phyloP scores from a whole-genome alignment of 2,113 vertebrate genomes.

The Misgurnus mizolepis region DNA sequence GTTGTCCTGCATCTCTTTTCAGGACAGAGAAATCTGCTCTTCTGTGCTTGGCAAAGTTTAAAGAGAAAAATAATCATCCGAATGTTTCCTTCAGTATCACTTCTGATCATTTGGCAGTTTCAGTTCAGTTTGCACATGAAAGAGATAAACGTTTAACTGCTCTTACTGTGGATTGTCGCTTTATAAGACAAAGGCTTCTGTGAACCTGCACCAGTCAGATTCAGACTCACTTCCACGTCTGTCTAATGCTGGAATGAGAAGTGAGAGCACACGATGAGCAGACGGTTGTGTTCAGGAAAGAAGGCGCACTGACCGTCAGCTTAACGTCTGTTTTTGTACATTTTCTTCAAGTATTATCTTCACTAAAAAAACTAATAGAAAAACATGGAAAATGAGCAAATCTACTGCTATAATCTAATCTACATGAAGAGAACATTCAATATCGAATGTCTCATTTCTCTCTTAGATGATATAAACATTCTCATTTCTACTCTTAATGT shows the following conservation, averaged over 20 bases:
- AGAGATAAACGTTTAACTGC: conserved; percentile 55
- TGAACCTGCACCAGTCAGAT: conserved; percentile 69
- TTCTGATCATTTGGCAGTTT: conserved; percentile 73
- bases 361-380: conserved; percentile 46
- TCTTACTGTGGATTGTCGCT: conserved; percentile 82
- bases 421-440: conserved; percentile 52
- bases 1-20: too few species aligned
- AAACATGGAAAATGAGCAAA: conserved; percentile 74
- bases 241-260: conserved; percentile 15
- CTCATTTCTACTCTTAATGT: conserved; percentile 73
- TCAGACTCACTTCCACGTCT: conserved; percentile 63
- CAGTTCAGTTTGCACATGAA: conserved; percentile 42
- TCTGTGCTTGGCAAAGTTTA: too few species aligned
- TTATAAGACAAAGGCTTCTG: conserved; percentile 72
- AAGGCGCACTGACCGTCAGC: conserved; percentile 56
- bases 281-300: conserved; percentile 37
- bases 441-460: too few species aligned
- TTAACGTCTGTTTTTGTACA: conserved; percentile 17
- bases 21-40: too few species aligned
- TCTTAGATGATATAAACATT: conserved; percentile 48
- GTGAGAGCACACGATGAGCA: not conserved
- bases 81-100: conserved; percentile 8
- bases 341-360: conserved; percentile 71
- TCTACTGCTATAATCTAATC: conserved; percentile 71
- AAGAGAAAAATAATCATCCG: too few species aligned